phyloP scores from a whole-genome alignment of 2,888 invertebrate genomes.

The Luperina testacea region DNA sequence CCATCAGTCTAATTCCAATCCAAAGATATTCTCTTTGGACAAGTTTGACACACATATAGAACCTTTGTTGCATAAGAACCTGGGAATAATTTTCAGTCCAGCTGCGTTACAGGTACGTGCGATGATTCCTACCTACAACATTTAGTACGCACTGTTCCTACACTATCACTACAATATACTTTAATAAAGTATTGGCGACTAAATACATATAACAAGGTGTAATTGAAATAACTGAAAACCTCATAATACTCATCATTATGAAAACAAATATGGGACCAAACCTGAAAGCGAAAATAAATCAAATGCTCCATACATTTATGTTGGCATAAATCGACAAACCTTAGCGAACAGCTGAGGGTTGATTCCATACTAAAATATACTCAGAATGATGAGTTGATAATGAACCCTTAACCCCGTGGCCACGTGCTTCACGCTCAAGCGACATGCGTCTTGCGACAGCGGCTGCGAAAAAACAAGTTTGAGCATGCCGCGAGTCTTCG shows the following conservation, averaged over 20 bases:
- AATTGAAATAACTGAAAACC: neutral
- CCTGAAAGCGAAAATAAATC: neutral
- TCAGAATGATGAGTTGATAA: too few species aligned
- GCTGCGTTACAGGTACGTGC: conserved; percentile 78
- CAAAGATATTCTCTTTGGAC: conserved; percentile 82
- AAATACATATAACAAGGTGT: neutral
- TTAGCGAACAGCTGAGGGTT: too few species aligned
- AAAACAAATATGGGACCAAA: neutral
- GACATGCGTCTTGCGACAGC: too few species aligned
- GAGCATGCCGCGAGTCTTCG: too few species aligned
- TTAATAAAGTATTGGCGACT: neutral
- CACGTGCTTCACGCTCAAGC: too few species aligned
- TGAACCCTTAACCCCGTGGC: too few species aligned
- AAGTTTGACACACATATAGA: conserved; percentile 85
- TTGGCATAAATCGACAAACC: too few species aligned
- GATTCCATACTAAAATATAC: too few species aligned
- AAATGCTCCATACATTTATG: too few species aligned
- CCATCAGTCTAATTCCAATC: conserved; percentile 80
- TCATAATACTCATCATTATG: neutral
- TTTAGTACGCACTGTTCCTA: neutral
- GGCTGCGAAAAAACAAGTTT: too few species aligned
- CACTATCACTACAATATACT: neutral
- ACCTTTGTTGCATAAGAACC: conserved; percentile 82
- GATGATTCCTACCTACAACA: neutral
- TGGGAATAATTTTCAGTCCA: conserved; percentile 84